Evolutionary conservation across 2,797 vertebrate genomes (phyloP).

Genomic region (Macrochelys suwanniensis): DNA sequence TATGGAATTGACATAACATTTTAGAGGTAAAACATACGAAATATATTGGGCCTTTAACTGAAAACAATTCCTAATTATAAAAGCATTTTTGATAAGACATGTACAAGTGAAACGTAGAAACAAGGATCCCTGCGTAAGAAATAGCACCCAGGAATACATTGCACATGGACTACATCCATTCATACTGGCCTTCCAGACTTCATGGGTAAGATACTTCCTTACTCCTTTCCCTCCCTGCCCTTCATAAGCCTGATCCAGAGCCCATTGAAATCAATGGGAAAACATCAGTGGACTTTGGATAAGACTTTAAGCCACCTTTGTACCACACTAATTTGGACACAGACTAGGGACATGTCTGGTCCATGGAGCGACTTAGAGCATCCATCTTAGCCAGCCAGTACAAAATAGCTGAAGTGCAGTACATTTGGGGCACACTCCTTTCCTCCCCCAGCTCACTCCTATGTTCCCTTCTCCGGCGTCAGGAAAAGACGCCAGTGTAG

Average conservation of each 20-base stretch:
- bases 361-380: neutral
- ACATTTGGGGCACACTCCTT: neutral
- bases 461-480: neutral
- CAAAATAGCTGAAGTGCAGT: conserved; percentile 49
- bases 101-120: neutral
- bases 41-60: neutral
- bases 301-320: neutral
- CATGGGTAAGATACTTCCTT: neutral
- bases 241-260: neutral
- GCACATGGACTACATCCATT: neutral
- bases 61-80: neutral
- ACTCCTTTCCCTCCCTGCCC: neutral
- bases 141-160: neutral
- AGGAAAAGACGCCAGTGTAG: neutral
- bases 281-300: neutral
- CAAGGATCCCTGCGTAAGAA: neutral
- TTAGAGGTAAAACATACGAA: neutral
- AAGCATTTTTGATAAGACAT: neutral
- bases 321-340: neutral
- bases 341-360: neutral
- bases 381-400: fast-evolving
- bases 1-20: neutral
- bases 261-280: neutral
- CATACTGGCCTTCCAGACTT: neutral
- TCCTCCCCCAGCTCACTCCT: neutral